Evolutionary conservation across 2,113 vertebrate genomes (phyloP), one percentile per base, ranked within the genome.

Genomic region (Sceloporus undulatus): DNA sequence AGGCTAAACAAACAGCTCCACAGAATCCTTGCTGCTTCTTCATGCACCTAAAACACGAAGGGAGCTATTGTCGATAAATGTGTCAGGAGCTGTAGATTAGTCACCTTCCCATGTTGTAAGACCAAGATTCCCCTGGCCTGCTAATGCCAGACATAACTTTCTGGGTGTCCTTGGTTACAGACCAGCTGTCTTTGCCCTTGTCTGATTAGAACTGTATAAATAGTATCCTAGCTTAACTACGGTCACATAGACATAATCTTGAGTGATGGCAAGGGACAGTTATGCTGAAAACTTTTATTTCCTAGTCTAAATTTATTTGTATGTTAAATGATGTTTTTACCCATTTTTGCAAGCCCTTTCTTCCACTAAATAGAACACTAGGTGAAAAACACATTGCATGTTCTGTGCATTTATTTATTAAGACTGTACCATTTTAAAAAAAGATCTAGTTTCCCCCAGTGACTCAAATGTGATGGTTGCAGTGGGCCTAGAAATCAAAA

Each of bases 101-200:
- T 66, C 0, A 91, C 92, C 93, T 91, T 84, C 83, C 94, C 59
- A 38, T 85, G 88, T 91, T 92, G 85, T 86, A 84, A 65, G 86
- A 85, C 91, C 54, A 88, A 76, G 90, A 90, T 89, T 94, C 92
- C 91, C 93, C 90, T 18, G 91, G 88, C 89, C 92, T 88, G 88
- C 59, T 89, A 42, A 78, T 88, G 85, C 87, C 91, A 93, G 92
- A 94, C 92, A 92, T 95, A 94, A 93, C 91, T 94, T 95, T 88
- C 93, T 25, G 21, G 90, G 87, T 92, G 88, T 87, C 85, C 91
- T 95, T 94, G 92, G 90, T 95, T 96, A 90, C 88, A 93, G 90
- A 95, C 89, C 93, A 94, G 92, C 93, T 96, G 94, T 92, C 93
- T 89, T 94, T 93, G 85, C 95, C 91, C 93, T 87, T 81, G 81